Base-by-base conservation (phyloP, 2,113 vertebrate genomes). In the Cnemophilus loriae region DNA sequence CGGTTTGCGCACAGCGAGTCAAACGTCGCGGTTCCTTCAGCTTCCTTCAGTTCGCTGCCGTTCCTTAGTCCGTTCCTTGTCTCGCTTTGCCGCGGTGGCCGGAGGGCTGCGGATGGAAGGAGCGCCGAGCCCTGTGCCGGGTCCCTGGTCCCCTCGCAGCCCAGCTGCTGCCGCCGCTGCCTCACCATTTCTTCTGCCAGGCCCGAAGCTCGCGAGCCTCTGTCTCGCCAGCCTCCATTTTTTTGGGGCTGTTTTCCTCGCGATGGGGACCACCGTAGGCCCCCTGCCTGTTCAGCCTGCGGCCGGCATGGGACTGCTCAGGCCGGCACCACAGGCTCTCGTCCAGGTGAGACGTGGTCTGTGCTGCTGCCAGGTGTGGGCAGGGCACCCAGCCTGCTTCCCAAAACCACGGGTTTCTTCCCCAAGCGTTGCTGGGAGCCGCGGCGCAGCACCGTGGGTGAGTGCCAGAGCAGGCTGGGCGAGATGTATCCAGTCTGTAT, bases 281-380 rank as follows among this genome's bases (percentile, higher is more conserved):
- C n/a, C 52, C 26, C 18, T 59, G 18, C 21, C 22, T 11, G 19
- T 41, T 80, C 27, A 49, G 46, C 46, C 26, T 18, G 17, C 1
- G 3, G 23, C 28, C 1, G 1, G 44, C 44, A 53, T 7, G 2
- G 68, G 32, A 28, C 53, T 32, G 10, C 28, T 74, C 26, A 32
- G 1, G 0, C 5, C 1, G 47, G 21, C 7, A 7, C n/a, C 1
- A 0, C 47, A 22, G 47, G 35, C 61, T 47, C 35, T 68, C 1
- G 0, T 41, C 53, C 75, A 33, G 28, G 35, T 80, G 53, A 79
- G 44, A 61, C 0, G 0, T 35, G 68, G 33, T 44, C 50, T 9
- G 1, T 13, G 4, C n/a, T 4, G 1, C 59, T 39, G 57, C 23
- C 44, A 76, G 41, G 32, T 61, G 14, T 53, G 28, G 50, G 37